Conservation (phyloP, 1,140 invertebrate species). For the Ephestia elutella region DNA sequence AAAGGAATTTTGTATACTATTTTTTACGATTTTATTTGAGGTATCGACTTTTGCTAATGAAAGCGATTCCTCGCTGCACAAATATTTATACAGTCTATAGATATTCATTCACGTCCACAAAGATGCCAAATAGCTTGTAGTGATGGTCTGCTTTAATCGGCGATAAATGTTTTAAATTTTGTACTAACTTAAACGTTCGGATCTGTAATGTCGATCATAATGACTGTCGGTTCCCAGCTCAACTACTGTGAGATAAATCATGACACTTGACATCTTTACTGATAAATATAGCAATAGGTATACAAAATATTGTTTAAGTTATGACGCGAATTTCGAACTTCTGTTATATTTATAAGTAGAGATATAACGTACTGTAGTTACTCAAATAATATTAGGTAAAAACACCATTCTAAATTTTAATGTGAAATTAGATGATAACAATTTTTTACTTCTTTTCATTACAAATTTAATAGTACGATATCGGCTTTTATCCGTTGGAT, state of each 20-base stretch:
- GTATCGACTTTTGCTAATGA: slow-evolving; percentile 21
- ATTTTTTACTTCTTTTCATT: slow-evolving; percentile 54
- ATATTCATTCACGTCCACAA: slow-evolving; percentile 56
- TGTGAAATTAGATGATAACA: slow-evolving; percentile 44
- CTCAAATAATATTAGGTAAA: slow-evolving; percentile 35
- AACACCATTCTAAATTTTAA: slow-evolving; percentile 61
- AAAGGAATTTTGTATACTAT: slow-evolving; percentile 34
- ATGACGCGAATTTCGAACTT: slow-evolving; percentile 16
- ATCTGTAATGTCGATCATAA: slow-evolving; percentile 4
- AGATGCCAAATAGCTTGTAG: slow-evolving; percentile 70
- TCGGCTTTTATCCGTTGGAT: slow-evolving; percentile 36
- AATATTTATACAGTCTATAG: slow-evolving; percentile 42
- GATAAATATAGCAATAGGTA: slow-evolving; percentile 42
- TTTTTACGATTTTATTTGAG: slow-evolving; percentile 26
- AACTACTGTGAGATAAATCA: slow-evolving; percentile 40
- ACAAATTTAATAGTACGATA: slow-evolving; percentile 30
- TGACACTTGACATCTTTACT: slow-evolving; percentile 36
- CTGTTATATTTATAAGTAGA: slow-evolving; percentile 37
- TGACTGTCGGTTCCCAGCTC: slow-evolving; percentile 47
- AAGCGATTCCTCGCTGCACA: slow-evolving; percentile 34
- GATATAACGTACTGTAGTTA: slow-evolving; percentile 36
- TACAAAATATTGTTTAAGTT: slow-evolving; percentile 20
- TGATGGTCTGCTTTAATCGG: slow-evolving; percentile 17
- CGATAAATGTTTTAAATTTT: neutral
- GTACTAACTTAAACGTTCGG: neutral